Conservation (phyloP, 2,113 vertebrate species). For the Microcebus murinus region DNA sequence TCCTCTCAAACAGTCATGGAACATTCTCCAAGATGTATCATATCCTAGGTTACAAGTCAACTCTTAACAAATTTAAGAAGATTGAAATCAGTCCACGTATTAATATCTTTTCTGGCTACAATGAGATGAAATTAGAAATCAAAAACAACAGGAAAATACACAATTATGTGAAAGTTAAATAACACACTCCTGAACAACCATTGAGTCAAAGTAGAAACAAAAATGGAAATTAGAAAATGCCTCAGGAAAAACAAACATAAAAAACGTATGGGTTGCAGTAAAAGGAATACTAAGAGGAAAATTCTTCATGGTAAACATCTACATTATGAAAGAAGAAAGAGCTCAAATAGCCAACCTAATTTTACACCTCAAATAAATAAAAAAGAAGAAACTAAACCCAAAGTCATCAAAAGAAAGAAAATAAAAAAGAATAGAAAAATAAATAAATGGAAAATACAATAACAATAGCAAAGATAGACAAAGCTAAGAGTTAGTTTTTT, state of each 20-base stretch:
- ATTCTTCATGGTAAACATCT: background rate
- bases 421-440: background rate
- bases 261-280: background rate
- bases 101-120: background rate
- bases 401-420: background rate
- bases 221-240: background rate
- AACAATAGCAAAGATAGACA: background rate
- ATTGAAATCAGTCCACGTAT: background rate
- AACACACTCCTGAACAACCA: background rate
- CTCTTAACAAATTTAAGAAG: background rate
- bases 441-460: background rate
- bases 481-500: background rate
- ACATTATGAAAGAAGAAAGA: background rate
- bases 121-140: background rate
- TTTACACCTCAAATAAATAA: background rate
- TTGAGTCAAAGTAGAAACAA: background rate
- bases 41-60: background rate
- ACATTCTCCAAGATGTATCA: background rate
- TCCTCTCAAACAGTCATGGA: background rate
- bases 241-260: background rate
- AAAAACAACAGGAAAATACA: background rate
- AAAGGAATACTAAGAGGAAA: background rate
- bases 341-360: background rate
- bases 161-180: background rate
- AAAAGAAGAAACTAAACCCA: background rate